Percentiles rank a stretch among this genome's conserved stretches.
phyloP scores from a whole-genome alignment of 2,113 vertebrate species.

The Orycteropus afer region DNA sequence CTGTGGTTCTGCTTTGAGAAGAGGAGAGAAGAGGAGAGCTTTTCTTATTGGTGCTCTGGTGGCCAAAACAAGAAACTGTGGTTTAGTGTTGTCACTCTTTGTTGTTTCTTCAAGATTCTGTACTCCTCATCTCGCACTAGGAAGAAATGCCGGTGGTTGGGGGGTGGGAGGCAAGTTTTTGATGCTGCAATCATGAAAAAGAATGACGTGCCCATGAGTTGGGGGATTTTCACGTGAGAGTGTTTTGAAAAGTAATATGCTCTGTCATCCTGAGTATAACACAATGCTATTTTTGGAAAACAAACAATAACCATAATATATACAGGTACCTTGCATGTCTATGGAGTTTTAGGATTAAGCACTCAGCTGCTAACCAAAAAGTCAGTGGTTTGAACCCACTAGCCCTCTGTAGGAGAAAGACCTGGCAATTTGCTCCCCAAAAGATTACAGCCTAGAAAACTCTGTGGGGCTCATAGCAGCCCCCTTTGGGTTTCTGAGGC shows the following conservation, averaged over 20 bases:
- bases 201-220: background rate
- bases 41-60: slow-evolving; percentile 41
- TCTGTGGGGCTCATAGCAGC: no score
- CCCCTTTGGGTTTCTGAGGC: no score
- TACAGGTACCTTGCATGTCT: background rate
- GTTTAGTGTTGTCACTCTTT: slow-evolving; percentile 51
- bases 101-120: background rate
- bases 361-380: background rate
- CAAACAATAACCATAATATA: background rate
- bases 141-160: background rate
- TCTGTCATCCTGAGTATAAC: background rate
- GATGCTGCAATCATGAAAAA: background rate
- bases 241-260: background rate
- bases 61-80: slow-evolving; percentile 73
- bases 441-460: no score
- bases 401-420: background rate
- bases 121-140: background rate
- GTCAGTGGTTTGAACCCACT: background rate
- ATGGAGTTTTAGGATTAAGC: background rate
- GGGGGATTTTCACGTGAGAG: background rate
- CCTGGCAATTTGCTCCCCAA: background rate
- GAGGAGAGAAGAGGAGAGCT: slow-evolving; percentile 26
- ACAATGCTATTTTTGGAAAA: background rate
- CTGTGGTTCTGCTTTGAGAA: slow-evolving; percentile 68
- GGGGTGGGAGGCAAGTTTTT: background rate